Conservation (phyloP, 2,113 vertebrate species). For the Ibidorhyncha struthersii region DNA sequence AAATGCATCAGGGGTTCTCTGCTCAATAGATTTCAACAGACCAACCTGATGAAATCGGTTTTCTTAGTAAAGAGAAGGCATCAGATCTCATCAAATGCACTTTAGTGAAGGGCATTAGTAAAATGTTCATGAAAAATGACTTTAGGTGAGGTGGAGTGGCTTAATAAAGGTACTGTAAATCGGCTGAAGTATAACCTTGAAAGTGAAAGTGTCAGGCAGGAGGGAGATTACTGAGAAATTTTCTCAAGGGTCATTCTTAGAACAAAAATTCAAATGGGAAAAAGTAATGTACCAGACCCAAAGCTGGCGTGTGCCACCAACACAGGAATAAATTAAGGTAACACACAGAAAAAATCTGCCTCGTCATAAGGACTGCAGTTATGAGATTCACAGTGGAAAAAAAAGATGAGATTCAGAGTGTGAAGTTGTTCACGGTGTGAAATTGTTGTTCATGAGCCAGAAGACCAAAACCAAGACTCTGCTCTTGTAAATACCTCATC, state of each 20-base stretch:
- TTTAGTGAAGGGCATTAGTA: background rate
- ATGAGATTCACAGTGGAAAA: background rate
- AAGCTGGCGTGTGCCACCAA: background rate
- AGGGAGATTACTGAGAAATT: background rate
- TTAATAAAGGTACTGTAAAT: background rate
- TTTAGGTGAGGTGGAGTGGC: background rate
- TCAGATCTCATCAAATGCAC: background rate
- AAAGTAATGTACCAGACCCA: background rate
- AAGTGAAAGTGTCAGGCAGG: background rate
- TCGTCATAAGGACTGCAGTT: fast-evolving
- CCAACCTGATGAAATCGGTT: background rate
- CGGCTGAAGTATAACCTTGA: background rate
- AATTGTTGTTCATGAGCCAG: background rate
- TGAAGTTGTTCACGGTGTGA: background rate
- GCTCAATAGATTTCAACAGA: background rate
- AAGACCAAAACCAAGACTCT: background rate
- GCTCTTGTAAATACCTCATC: background rate
- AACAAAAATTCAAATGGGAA: background rate
- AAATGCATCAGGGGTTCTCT: background rate
- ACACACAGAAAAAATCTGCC: background rate
- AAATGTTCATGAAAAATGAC: background rate
- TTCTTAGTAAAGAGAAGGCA: background rate
- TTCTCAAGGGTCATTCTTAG: background rate
- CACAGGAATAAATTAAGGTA: background rate
- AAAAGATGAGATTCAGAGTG: background rate